phyloP scores from a whole-genome alignment of 2,888 invertebrate species.

The Periphyllus acericola region DNA sequence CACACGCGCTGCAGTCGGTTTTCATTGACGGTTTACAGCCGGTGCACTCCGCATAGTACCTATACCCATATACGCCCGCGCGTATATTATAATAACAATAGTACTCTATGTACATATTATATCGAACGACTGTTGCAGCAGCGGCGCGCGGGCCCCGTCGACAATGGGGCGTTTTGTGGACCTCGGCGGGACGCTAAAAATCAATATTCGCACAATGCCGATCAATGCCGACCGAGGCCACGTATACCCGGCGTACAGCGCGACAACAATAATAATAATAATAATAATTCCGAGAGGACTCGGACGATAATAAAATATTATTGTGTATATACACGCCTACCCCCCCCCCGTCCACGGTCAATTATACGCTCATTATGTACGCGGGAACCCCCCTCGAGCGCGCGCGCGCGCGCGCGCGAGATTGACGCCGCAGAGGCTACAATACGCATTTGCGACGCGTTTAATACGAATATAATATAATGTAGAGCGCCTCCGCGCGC shows the following conservation, averaged over 20 bases:
- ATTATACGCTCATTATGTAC: slow-evolving; percentile 60
- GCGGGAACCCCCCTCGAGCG: not conserved
- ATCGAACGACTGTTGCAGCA: too few relatives aligned
- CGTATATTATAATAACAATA: not conserved
- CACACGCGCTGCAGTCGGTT: not conserved
- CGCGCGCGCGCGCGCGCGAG: not conserved
- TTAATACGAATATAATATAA: not conserved
- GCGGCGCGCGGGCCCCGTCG: not conserved
- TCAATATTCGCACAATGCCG: slow-evolving; percentile 54
- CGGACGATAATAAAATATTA: not conserved
- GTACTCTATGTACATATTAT: too few relatives aligned
- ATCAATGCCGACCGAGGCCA: not conserved
- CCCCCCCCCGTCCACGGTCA: slow-evolving; percentile 1
- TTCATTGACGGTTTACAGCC: slow-evolving; percentile 7
- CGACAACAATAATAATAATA: not conserved
- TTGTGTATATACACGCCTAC: not conserved
- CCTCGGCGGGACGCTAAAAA: slow-evolving; percentile 49
- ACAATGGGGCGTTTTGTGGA: slow-evolving; percentile 58
- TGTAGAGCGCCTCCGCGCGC: slow-evolving; percentile 41
- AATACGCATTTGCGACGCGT: not conserved
- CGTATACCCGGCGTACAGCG: not conserved
- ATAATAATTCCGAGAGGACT: slow-evolving; percentile 46
- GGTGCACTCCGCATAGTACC: not conserved
- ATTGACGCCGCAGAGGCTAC: slow-evolving; percentile 33
- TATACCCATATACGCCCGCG: not conserved